Percentiles rank a stretch among this genome's conserved stretches.
Evolutionary conservation across 2,888 invertebrate species (phyloP).

Genomic region (Harpalus rubripes): DNA sequence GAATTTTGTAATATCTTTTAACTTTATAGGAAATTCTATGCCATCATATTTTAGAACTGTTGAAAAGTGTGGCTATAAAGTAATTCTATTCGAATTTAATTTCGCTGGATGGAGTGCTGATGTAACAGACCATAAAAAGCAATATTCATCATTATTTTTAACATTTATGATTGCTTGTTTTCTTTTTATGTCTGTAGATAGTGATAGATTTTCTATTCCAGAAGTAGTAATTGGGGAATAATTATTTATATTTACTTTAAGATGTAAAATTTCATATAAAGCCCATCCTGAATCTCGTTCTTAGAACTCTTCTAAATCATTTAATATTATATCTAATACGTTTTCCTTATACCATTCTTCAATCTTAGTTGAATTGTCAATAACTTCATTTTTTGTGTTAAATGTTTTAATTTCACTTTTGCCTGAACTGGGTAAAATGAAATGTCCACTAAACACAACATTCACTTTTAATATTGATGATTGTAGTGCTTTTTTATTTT

Average conservation of each 20-base stretch:
- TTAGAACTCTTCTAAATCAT: conserved; percentile 27
- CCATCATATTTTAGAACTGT: conserved; percentile 66
- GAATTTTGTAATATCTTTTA: conserved; percentile 68
- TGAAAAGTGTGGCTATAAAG: conserved; percentile 68
- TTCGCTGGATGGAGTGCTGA: conserved; percentile 67
- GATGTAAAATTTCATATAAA: conserved; percentile 32
- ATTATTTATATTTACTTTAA: conserved; percentile 45
- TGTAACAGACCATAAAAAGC: conserved; percentile 68
- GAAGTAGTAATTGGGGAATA: background rate
- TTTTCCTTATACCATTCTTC: conserved; percentile 68
- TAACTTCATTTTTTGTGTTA: conserved; percentile 68
- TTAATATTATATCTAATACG: conserved; percentile 56
- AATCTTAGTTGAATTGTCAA: conserved; percentile 68
- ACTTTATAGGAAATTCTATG: conserved; percentile 68
- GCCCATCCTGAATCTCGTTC: conserved; percentile 44
- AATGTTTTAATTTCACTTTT: conserved; percentile 68
- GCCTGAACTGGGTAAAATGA: conserved; percentile 25
- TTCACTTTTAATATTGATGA: conserved; percentile 32
- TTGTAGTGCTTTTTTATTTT: conserved; percentile 28
- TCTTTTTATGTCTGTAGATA: conserved; percentile 67
- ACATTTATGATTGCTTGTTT: conserved; percentile 70
- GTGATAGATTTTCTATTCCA: conserved; percentile 52
- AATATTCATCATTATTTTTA: conserved; percentile 69
- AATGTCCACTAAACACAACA: conserved; percentile 34
- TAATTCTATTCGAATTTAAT: conserved; percentile 38